These are phyloP conservation scores for Anastatus disparis DNA, from an alignment of 1,140 invertebrate species.

Conservation along the genomic window DNA sequence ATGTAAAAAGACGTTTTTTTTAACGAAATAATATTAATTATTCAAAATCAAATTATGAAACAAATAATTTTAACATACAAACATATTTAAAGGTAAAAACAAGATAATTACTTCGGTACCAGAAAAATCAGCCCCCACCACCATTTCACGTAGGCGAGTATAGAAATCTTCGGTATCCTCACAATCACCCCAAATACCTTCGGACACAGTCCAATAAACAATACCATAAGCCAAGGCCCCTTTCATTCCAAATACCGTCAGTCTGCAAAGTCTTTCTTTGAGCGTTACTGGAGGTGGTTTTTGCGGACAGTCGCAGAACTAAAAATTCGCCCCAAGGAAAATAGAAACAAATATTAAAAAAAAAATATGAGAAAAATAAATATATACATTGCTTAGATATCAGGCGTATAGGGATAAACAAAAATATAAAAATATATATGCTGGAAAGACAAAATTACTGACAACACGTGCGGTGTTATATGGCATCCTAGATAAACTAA, in stretches of 20 bases:
- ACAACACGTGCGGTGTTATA: no score
- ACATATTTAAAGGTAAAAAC: no score
- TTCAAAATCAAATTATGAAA: no score
- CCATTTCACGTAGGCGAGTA: conserved; percentile 42
- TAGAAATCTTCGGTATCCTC: conserved; percentile 52
- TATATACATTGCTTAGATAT: no score
- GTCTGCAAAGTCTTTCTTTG: conserved; percentile 21
- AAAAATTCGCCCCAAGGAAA: background rate
- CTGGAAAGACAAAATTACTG: background rate
- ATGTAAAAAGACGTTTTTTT: no score
- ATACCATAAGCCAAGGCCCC: conserved; percentile 43
- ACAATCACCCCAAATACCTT: conserved; percentile 54
- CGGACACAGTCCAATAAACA: conserved; percentile 52
- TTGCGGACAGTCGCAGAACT: conserved; percentile 47
- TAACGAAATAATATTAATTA: no score
- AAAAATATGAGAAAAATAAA: no score
- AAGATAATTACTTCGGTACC: no score
- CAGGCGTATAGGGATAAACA: background rate
- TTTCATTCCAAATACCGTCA: conserved; percentile 45
- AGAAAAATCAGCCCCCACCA: background rate
- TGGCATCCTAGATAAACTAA: no score
- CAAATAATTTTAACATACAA: no score
- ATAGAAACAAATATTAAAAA: background rate
- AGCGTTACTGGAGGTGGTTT: conserved; percentile 21
- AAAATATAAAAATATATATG: background rate